These are phyloP conservation scores for Tenualosa ilisha DNA, from an alignment of 2,797 vertebrate genomes.

Conservation along the genomic window DNA sequence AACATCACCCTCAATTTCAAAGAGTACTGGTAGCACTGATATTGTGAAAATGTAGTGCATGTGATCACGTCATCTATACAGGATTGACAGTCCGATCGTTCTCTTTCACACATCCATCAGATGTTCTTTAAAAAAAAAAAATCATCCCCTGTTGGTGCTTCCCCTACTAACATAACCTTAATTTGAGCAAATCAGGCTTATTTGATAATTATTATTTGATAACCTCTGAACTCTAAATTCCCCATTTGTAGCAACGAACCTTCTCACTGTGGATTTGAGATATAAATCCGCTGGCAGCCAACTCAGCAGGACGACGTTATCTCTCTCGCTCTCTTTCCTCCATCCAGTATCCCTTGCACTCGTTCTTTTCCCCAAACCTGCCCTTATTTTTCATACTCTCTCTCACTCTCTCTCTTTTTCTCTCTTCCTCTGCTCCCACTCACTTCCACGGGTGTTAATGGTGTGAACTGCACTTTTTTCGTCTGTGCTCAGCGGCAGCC, in stretches of 20 bases:
- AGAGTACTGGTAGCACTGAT: not conserved
- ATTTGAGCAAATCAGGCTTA: not conserved
- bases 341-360: slow-evolving; percentile 16
- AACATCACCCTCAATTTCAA: slow-evolving; percentile 36
- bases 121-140: not conserved
- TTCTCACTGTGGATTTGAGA: not conserved
- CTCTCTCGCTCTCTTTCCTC: not conserved
- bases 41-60: not conserved
- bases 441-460: slow-evolving; percentile 35
- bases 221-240: slow-evolving; percentile 36
- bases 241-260: not conserved
- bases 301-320: not conserved
- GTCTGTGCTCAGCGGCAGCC: slow-evolving; percentile 44
- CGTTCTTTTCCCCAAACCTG: not conserved
- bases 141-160: not conserved
- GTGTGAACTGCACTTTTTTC: slow-evolving; percentile 51
- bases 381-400: not conserved
- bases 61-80: not conserved
- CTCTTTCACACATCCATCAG: not conserved
- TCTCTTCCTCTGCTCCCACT: not conserved
- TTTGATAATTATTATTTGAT: too few relatives aligned
- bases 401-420: not conserved
- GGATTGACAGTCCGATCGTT: not conserved
- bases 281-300: not conserved
- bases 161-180: not conserved